Evolutionary conservation across 2,797 vertebrate species (phyloP), one percentile per base, ranked within the genome.

Genomic region (Cyprinodon diabolis): DNA sequence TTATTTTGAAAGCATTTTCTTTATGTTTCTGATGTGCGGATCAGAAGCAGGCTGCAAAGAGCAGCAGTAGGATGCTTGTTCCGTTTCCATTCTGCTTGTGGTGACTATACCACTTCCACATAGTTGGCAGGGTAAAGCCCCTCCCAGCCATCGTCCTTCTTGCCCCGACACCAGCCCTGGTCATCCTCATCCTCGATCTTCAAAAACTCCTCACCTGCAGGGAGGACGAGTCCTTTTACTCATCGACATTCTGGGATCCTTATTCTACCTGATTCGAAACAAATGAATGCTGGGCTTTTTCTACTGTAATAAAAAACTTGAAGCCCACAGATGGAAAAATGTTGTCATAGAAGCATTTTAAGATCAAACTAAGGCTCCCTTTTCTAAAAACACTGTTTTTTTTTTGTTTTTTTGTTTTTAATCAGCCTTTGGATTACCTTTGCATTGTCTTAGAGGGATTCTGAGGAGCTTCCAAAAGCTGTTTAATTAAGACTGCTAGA

Each of bases 131-230:
- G 95, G 83, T 95, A 96, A 65, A 95, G 93, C 43, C 95, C 94
- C 90, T 95, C 94, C 87, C 89, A 89, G 1, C 94, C 94, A 2
- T 83, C 92, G 0, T 95, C 94, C 90, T 94, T 94, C 91, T 93
- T 93, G 58, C 95, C 95, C 66, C 95, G 91, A 88, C 95, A 96
- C 95, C 95, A 96, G 65, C 95, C 95, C 86, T 95, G 95, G 81
- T 95, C 95, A 4, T 96, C 95, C 91, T 96, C 95, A 52, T 96
- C 95, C 86, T 95, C 95, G 0, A 86, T 90, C 91, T 96, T 96
- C 84, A 95, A 14, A 79, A 96, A 96, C 87, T 95, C 94, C 79
- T 96, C 95, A 71, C 94, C 95, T 95, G 82, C 43, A 49, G 45
- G 4, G 17, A 79, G 19, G 62, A 54, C 47, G 15, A 45, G 7